Evolutionary conservation across 2,888 invertebrate species (phyloP).

Genomic region (Elysia crispata): DNA sequence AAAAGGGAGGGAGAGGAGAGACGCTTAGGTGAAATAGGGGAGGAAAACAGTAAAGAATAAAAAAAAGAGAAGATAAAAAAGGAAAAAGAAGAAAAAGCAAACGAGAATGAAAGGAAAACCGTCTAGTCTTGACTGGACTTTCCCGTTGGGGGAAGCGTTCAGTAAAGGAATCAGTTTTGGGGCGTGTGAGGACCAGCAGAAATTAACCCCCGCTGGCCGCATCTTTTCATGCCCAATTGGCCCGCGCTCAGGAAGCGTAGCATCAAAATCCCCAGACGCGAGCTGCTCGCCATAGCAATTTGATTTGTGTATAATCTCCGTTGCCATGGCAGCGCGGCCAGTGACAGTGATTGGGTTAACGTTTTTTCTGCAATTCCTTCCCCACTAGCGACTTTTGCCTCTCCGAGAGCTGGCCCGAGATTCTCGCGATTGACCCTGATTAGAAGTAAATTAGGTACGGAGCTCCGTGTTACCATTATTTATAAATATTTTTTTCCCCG

Average conservation of each 20-base stretch:
- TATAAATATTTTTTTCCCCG: not conserved
- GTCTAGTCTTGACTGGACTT: constrained; percentile 12
- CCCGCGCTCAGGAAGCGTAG: constrained; percentile 35
- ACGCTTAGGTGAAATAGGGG: too few relatives aligned
- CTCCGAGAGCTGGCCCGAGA: not conserved
- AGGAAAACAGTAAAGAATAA: too few relatives aligned
- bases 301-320: constrained; percentile 46
- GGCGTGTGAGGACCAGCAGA: not conserved
- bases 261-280: constrained; percentile 42
- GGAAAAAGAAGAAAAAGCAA: not conserved
- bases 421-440: constrained; percentile 44
- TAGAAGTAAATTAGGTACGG: constrained; percentile 37
- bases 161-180: not conserved
- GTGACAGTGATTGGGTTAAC: constrained; percentile 48
- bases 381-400: too few relatives aligned
- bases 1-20: too few relatives aligned
- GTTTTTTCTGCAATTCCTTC: constrained; percentile 27
- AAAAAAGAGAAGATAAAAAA: too few relatives aligned
- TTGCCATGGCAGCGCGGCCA: constrained; percentile 45
- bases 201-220: not conserved
- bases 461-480: not conserved
- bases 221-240: constrained; percentile 34
- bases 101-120: constrained; percentile 16
- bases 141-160: not conserved
- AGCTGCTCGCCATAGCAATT: constrained; percentile 42